These are phyloP conservation scores for Sebastes melanostomus DNA, from an alignment of 2,797 vertebrate species.

Conservation along the genomic window DNA sequence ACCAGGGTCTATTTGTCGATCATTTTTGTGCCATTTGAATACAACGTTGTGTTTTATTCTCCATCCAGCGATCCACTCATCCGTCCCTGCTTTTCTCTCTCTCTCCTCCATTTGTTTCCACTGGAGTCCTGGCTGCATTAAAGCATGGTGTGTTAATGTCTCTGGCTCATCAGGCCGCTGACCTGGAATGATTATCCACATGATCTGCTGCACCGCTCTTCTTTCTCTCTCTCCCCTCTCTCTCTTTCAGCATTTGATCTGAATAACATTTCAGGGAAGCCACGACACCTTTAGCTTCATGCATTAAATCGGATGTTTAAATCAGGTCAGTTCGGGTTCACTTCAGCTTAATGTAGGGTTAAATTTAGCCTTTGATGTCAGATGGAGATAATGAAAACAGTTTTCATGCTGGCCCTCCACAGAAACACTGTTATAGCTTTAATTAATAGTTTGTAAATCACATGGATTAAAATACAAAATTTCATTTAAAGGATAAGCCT, in stretches of 20 bases:
- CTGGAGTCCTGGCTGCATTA: constrained; percentile 22
- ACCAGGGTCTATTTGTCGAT: background rate
- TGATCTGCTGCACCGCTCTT: constrained; percentile 41
- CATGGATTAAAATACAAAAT: background rate
- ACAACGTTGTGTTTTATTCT: background rate
- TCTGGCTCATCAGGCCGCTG: constrained; percentile 57
- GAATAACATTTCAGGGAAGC: constrained; percentile 1
- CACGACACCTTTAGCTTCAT: constrained; percentile 22
- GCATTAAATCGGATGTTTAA: constrained; percentile 17
- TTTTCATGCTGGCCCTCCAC: background rate
- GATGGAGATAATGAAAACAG: background rate
- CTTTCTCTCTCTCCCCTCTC: background rate
- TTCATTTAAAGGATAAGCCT: background rate
- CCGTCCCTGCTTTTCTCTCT: constrained; percentile 4
- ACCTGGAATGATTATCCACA: constrained; percentile 67
- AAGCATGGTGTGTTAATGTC: constrained; percentile 45
- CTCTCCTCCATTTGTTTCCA: constrained; percentile 15
- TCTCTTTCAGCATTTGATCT: constrained; percentile 8
- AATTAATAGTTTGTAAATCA: background rate
- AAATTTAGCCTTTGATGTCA: background rate
- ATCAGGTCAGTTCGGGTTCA: constrained; percentile 9
- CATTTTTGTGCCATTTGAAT: background rate
- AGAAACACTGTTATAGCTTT: background rate
- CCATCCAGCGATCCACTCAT: background rate
- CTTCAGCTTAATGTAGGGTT: background rate